Conservation (phyloP, 2,113 vertebrate species). For the Progne subis region DNA sequence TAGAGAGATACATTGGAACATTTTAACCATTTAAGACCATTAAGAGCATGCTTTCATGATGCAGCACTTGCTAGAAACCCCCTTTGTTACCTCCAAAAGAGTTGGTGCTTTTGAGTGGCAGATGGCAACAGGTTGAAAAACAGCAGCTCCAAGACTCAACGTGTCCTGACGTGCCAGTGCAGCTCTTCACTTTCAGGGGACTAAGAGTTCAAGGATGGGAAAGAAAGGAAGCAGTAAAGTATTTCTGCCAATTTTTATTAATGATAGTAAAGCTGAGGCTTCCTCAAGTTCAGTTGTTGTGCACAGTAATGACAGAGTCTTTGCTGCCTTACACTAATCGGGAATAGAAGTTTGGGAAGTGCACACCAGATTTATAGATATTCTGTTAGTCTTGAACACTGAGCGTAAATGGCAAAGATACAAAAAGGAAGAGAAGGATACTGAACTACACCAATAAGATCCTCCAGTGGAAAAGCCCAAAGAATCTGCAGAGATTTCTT, state of each 20-base stretch:
- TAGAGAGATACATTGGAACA: neutral
- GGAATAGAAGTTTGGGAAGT: neutral
- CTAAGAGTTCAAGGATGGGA: neutral
- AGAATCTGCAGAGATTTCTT: neutral
- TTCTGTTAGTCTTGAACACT: neutral
- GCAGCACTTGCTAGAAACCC: neutral
- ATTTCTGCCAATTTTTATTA: neutral
- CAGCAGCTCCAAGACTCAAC: neutral
- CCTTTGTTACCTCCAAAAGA: neutral
- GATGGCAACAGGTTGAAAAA: neutral
- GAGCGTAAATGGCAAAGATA: neutral
- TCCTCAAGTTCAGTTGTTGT: neutral
- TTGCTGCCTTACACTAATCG: neutral
- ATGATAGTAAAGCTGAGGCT: neutral
- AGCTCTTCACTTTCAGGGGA: neutral
- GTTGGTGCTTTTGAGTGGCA: neutral
- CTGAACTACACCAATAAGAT: constrained; percentile 5
- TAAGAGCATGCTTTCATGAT: neutral
- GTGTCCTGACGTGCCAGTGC: accelerated
- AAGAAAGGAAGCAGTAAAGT: neutral
- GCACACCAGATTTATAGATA: neutral
- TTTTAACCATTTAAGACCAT: neutral
- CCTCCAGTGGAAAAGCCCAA: neutral
- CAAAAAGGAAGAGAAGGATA: neutral
- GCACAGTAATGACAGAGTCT: neutral